A percentile compares a stretch with the other conserved stretches of the same genome.
phyloP scores from a whole-genome alignment of 2,797 vertebrate genomes.

The Acanthopagrus latus region DNA sequence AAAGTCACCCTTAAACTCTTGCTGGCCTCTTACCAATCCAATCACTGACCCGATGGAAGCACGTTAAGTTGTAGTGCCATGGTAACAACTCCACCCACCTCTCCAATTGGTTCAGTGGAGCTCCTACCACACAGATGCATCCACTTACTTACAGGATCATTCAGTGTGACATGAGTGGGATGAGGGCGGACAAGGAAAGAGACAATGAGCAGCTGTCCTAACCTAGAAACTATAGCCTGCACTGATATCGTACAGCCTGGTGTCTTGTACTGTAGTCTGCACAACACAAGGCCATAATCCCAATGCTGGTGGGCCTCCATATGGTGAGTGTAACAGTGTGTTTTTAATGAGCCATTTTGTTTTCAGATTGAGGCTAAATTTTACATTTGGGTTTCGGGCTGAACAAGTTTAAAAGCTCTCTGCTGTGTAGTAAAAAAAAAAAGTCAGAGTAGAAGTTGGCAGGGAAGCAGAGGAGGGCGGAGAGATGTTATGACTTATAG shows the following conservation, averaged over 20 bases:
- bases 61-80: constrained; percentile 47
- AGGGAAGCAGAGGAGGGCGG: constrained; percentile 30
- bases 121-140: constrained; percentile 54
- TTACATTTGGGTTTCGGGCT: constrained; percentile 50
- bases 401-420: constrained; percentile 51
- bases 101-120: constrained; percentile 48
- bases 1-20: constrained; percentile 50
- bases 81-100: constrained; percentile 66
- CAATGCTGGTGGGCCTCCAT: constrained; percentile 40
- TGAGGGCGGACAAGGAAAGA: constrained; percentile 54
- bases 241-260: constrained; percentile 30
- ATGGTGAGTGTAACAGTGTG: constrained; percentile 37
- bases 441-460: constrained; percentile 45
- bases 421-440: constrained; percentile 41
- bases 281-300: constrained; percentile 35
- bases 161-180: constrained; percentile 67
- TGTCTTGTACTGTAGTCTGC: constrained; percentile 31
- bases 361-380: constrained; percentile 42
- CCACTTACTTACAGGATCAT: constrained; percentile 57
- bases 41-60: constrained; percentile 43
- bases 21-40: constrained; percentile 49
- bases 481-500: constrained; percentile 56
- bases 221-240: constrained; percentile 45
- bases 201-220: constrained; percentile 60
- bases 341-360: constrained; percentile 61